Base-by-base conservation (phyloP, 2,888 invertebrate species). In the Plagodis pulveraria region DNA sequence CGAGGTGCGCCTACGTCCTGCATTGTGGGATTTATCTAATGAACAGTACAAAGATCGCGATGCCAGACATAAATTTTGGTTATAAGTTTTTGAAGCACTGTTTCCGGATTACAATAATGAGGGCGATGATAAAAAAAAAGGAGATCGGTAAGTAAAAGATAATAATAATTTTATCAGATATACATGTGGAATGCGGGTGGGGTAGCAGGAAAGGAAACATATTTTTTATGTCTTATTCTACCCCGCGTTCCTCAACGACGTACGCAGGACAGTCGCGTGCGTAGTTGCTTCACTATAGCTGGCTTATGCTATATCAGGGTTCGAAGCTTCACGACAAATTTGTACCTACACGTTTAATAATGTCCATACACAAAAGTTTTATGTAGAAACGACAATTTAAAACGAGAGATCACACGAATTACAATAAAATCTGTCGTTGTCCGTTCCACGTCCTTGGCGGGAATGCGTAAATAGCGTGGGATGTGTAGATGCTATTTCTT, bases 351-450 rank as follows among this genome's bases (percentile, higher is more conserved):
- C 58, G 58, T 58, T 58, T 58, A 58, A 58, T 58, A 58, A 54
- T 58, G 58, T 55, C 58, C 58, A 58, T 58, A 54, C 50, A 58
- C 54, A 58, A 58, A 58, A 54, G 58, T 54, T 58, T 55, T 58
- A 50, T 58, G 58, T 58, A 50, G 55, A 59, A 59, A 59, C 50
- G 55, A 56, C 60, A 60, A 56, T 60, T 60, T 56, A 56, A 60
- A 60, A 60, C 56, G 56, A 60, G 60, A 60, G 56, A 60, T 56
- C 56, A 52, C 56, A 61, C 49, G 48, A 56, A 61, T 61, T 61
- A 61, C 61, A 61, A 56, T 61, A 61, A 56, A 61, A 61, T 61
- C 61, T n/a, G 56, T 61, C 56, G 61, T 56, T 56, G 61, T 56
- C 49, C 56, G 61, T 56, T 52, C 56, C 56, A 61, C 61, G 56